Evolutionary conservation across 2,113 vertebrate species (phyloP).

Genomic region (Nestor notabilis): DNA sequence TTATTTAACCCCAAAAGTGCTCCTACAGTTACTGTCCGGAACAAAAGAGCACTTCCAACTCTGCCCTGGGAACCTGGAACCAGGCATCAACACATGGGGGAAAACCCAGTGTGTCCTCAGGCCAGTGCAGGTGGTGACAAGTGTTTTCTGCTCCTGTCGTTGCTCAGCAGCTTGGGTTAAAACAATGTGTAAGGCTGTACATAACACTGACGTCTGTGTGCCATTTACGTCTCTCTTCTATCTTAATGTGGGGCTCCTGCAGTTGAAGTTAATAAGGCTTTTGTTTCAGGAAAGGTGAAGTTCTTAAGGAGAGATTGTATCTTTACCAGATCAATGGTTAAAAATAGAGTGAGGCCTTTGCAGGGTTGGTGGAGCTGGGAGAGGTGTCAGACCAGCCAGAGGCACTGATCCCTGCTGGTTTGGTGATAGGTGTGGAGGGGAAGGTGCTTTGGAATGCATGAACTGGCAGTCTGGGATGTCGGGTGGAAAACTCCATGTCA

Average conservation of each 20-base stretch:
- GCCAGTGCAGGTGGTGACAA: neutral
- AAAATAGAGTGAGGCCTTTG: neutral
- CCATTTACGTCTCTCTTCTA: neutral
- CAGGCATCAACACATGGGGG: neutral
- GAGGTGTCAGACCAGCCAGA: neutral
- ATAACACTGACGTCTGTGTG: neutral
- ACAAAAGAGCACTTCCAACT: neutral
- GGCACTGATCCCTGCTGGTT: neutral
- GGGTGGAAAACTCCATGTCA: neutral
- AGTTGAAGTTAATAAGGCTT: neutral
- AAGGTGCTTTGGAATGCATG: neutral
- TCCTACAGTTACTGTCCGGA: neutral
- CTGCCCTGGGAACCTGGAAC: neutral
- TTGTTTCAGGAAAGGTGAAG: conserved; percentile 1
- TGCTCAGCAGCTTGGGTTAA: neutral
- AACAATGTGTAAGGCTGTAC: neutral
- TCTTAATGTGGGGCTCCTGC: neutral
- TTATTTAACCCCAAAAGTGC: neutral
- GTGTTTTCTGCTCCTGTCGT: neutral
- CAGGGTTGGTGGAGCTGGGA: neutral
- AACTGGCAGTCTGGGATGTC: neutral
- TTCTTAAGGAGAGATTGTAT: conserved; percentile 32
- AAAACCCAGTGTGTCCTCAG: neutral
- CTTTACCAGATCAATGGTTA: neutral
- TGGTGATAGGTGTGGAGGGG: neutral